Evolutionary conservation across 2,113 vertebrate genomes (phyloP).

Genomic region (Ictalurus punctatus): DNA sequence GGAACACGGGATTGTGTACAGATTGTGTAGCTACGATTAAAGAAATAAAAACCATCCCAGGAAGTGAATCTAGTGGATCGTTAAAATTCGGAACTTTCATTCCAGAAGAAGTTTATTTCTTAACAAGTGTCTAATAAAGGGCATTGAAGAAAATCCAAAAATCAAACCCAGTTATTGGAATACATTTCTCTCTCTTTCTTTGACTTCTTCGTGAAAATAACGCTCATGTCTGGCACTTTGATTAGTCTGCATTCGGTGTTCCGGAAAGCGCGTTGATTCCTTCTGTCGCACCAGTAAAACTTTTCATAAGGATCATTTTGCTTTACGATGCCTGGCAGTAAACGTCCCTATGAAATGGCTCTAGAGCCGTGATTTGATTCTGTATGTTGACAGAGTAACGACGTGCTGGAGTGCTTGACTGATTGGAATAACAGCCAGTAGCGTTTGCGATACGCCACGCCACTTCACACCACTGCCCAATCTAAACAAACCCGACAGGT

Average conservation of each 20-base stretch:
- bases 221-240: neutral
- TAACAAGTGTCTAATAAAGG: neutral
- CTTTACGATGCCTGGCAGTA: neutral
- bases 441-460: neutral
- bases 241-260: neutral
- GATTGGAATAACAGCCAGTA: neutral
- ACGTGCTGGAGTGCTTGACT: neutral
- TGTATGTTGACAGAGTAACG: neutral
- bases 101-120: too few species aligned
- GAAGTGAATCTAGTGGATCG: too few species aligned
- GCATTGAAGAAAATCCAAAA: too few species aligned
- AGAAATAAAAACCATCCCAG: neutral
- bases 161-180: neutral
- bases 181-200: neutral
- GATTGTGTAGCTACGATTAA: neutral
- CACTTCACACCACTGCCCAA: neutral
- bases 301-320: conserved; percentile 9
- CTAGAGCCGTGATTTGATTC: neutral
- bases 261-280: neutral
- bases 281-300: conserved; percentile 7
- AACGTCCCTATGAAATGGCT: neutral
- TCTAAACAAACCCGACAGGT: neutral
- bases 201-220: neutral
- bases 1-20: neutral
- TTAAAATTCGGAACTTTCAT: too few species aligned